phyloP scores from a whole-genome alignment of 2,113 vertebrate species.

The Cyphomyrus plagiostoma region DNA sequence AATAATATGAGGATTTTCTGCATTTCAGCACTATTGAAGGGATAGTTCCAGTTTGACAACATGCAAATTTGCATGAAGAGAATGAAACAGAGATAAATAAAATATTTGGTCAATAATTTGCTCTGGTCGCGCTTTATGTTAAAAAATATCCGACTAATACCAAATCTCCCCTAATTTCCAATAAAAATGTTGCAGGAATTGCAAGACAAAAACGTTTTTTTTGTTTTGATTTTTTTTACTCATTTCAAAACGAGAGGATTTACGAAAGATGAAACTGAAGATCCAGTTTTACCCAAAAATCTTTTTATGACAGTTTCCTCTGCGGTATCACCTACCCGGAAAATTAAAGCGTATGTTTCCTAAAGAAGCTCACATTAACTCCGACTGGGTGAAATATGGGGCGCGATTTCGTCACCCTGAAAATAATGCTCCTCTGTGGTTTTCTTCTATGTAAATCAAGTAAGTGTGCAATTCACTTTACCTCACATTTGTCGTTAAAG shows the following conservation, averaged over 20 bases:
- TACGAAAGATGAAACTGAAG: neutral
- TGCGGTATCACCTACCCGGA: conserved; percentile 23
- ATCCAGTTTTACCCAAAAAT: conserved; percentile 7
- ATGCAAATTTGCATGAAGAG: neutral
- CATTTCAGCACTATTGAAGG: conserved; percentile 17
- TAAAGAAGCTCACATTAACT: conserved; percentile 25
- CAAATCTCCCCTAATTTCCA: neutral
- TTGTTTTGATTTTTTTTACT: neutral
- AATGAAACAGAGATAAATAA: neutral
- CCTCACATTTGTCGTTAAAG: neutral
- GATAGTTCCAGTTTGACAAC: conserved; percentile 5
- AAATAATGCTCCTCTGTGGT: conserved; percentile 40
- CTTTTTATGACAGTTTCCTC: conserved; percentile 29
- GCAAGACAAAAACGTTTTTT: neutral
- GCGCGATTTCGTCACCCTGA: conserved; percentile 33
- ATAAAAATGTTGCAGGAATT: neutral
- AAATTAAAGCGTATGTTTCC: conserved; percentile 5
- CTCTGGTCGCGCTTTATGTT: neutral
- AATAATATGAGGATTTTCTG: neutral
- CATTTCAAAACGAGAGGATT: neutral
- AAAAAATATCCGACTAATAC: neutral
- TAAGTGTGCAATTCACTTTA: conserved; percentile 32
- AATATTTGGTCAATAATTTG: neutral
- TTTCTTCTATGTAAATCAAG: conserved; percentile 51
- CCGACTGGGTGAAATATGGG: conserved; percentile 42